Base-by-base conservation (phyloP, 1,140 invertebrate species). In the Gonatopus flavifemur region DNA sequence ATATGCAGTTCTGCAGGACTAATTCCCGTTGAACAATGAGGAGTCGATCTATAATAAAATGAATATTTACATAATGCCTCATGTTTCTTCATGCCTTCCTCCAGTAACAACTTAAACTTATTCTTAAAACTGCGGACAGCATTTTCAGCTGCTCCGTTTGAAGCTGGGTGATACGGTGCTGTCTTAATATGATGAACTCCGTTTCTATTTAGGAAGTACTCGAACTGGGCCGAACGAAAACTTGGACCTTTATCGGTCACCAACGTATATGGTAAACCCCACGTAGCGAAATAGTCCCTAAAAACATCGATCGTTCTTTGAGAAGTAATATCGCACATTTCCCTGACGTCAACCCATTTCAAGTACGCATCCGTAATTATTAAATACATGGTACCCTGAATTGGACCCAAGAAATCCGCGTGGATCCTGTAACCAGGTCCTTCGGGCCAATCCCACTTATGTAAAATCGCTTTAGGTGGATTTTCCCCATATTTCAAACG, bases 331-430 rank as follows among this genome's bases (percentile, higher is more conserved):
- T 16, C 28, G 10, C 20, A 21, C 38, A 51, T 45, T 18, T 19
- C 2, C 20, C 37, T 50, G 4, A 42, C 38, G n/a, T 55, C 41
- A 3, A 25, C 13, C 75, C 76, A 80, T 51, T 77, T 78, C 0
- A 70, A 72, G 51, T 62, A 64, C 3, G 73, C 60, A 52, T 80
- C 76, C 4, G 74, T 28, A 61, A 80, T 48, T 0, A 79, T 43
- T 7, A 79, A 45, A 41, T 68, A 75, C 35, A 51, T 49, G 16
- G 51, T 54, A 25, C 56, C 58, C 15, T 61, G 37, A 25, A 76
- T 64, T 5, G 69, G 69, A n/a, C n/a, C n/a, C n/a, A n/a, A n/a
- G n/a, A n/a, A n/a, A n/a, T n/a, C n/a, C n/a, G n/a, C n/a, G n/a
- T 38, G 71, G 70, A n/a, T 60, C 63, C 59, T 62, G 73, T 18